phyloP scores from a whole-genome alignment of 2,113 vertebrate genomes.

The Antigone vipio region DNA sequence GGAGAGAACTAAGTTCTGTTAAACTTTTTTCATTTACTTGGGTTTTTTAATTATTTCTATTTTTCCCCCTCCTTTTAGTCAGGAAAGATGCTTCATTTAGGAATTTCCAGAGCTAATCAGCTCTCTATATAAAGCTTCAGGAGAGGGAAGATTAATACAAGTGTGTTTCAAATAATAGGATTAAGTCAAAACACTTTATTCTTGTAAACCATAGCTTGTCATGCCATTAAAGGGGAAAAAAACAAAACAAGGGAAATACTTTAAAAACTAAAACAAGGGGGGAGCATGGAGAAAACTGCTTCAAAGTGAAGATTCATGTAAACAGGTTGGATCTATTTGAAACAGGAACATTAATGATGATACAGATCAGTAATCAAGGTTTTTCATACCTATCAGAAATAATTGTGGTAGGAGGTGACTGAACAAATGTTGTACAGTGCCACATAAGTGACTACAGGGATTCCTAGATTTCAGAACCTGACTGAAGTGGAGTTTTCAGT shows the following conservation, averaged over 20 bases:
- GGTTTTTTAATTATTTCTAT: background rate
- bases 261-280: background rate
- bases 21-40: background rate
- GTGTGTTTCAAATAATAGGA: background rate
- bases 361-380: background rate
- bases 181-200: background rate
- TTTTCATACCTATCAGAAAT: background rate
- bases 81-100: background rate
- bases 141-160: background rate
- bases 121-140: background rate
- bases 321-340: background rate
- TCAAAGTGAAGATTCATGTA: background rate
- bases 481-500: background rate
- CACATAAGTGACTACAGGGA: background rate
- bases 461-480: background rate
- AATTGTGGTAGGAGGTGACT: background rate
- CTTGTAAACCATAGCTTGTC: background rate
- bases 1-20: constrained; percentile 22
- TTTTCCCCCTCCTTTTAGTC: background rate
- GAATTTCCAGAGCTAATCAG: background rate
- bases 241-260: too few species aligned
- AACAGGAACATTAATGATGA: background rate
- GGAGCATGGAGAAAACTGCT: background rate
- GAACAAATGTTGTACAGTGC: background rate
- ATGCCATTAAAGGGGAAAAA: background rate